Conservation (phyloP, 2,888 invertebrate species). For the Syrista parreyssii region DNA sequence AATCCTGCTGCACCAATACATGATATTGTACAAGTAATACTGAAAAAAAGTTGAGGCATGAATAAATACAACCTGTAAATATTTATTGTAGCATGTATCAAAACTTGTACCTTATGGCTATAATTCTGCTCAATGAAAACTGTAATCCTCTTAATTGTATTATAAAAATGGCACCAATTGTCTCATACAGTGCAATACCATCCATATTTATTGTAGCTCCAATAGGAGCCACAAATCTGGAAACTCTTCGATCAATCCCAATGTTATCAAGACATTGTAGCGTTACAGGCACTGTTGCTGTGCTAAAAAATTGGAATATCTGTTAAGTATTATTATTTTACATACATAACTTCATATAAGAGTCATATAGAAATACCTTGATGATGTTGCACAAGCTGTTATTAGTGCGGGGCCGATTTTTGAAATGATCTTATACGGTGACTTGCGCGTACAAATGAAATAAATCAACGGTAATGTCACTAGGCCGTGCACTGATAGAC, state of each 20-base stretch:
- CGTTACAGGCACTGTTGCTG: conserved; percentile 96
- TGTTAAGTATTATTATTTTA: conserved; percentile 5
- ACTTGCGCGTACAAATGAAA: conserved; percentile 80
- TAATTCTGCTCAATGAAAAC: conserved; percentile 87
- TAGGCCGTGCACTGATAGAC: conserved; percentile 90
- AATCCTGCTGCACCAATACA: conserved; percentile 98
- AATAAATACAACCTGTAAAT: not conserved
- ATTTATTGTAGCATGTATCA: not conserved
- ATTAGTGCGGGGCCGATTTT: conserved; percentile 92
- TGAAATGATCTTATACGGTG: conserved; percentile 84
- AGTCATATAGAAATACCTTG: conserved; percentile 62
- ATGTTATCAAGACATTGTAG: conserved; percentile 93
- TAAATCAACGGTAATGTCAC: conserved; percentile 90
- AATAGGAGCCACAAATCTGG: conserved; percentile 95
- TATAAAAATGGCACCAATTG: conserved; percentile 97
- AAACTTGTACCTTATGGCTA: conserved; percentile 85
- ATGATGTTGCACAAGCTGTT: conserved; percentile 96
- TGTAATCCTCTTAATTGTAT: conserved; percentile 89
- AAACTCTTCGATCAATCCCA: conserved; percentile 89
- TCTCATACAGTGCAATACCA: conserved; percentile 96
- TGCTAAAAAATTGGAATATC: conserved; percentile 68
- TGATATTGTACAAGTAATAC: conserved; percentile 95
- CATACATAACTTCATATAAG: not conserved
- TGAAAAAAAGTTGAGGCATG: conserved; percentile 60
- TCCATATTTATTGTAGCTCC: conserved; percentile 99